A percentile compares a stretch with the other conserved stretches of the same genome.
Conservation (phyloP, 2,797 vertebrate species). For the Smutsia gigantea region DNA sequence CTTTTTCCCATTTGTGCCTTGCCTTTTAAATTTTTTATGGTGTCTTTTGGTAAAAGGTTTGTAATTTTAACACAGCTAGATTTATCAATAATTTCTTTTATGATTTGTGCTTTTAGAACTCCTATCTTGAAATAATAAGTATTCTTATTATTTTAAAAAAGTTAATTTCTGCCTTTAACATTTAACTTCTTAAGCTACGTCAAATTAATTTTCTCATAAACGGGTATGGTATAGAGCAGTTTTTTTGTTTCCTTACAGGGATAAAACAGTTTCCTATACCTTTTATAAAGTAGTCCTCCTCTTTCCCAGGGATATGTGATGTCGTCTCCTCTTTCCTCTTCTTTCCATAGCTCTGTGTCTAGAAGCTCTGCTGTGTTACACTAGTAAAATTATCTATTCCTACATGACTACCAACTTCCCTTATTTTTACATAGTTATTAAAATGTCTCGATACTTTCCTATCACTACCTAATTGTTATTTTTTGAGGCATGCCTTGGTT, state of each 20-base stretch:
- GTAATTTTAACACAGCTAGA: not conserved
- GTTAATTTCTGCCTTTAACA: not conserved
- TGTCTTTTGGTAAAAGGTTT: not conserved
- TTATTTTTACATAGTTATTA: not conserved
- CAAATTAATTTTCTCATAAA: not conserved
- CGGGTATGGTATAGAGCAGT: not conserved
- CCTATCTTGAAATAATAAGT: not conserved
- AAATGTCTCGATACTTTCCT: not conserved
- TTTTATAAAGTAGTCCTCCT: not conserved
- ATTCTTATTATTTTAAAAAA: not conserved
- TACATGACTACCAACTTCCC: not conserved
- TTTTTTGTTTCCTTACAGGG: not conserved
- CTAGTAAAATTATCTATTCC: not conserved
- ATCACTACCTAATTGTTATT: not conserved
- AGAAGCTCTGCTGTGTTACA: not conserved
- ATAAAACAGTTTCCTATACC: not conserved
- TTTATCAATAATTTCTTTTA: not conserved
- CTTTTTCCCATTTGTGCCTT: not conserved
- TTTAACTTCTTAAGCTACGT: not conserved
- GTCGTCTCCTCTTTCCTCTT: no score
- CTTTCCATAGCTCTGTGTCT: not conserved
- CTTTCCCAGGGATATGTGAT: not conserved
- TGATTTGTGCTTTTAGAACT: not conserved
- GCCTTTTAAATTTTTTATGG: not conserved
- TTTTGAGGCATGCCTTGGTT: not conserved